Evolutionary conservation across 2,888 invertebrate species (phyloP), one percentile per base, ranked within the genome.

Genomic region (Schrankia costaestrigalis): DNA sequence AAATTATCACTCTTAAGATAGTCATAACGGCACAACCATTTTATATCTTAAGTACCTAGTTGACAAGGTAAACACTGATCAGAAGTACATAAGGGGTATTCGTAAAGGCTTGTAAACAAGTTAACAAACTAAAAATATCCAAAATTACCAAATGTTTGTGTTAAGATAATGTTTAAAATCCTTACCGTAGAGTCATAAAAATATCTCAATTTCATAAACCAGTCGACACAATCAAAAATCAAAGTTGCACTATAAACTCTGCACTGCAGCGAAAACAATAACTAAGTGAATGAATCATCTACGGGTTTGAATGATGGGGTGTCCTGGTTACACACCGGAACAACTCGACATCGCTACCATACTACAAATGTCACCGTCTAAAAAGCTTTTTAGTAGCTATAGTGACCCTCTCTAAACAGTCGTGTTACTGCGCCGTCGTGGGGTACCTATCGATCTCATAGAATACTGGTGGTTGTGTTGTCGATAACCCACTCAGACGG

Each of bases 181-280:
- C 85, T 55, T 70, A 86, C 86, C 79, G 85, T 74, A 32, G 83
- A 71, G 57, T 86, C 86, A 61, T 86, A 86, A 64, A 77, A 86
- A 57, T 86, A 84, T 53, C 77, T 66, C 46, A 87, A 69, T 76
- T 78, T 81, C 84, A 85, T 84, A 61, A 69, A 82, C 67, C 27
- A 43, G 39, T 33, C 44, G 33, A 61, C 46, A 31, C 36, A 44
- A 45, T 47, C 28, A 41, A 31, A 41, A 39, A 35, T 26, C 36
- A 27, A 38, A 33, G 26, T 41, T 37, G 45, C 52, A 52, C 49
- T 45, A 61, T 54, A 58, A 54, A 51, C 38, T 49, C 56, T 49
- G 54, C 66, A 65, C 64, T 63, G 57, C 56, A 56, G 53, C 52
- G 49, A 43, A 46, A 44, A 47, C 52, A 45, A 40, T 45, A 39